phyloP scores from a whole-genome alignment of 1,140 invertebrate genomes.

The Drepana arcuata region DNA sequence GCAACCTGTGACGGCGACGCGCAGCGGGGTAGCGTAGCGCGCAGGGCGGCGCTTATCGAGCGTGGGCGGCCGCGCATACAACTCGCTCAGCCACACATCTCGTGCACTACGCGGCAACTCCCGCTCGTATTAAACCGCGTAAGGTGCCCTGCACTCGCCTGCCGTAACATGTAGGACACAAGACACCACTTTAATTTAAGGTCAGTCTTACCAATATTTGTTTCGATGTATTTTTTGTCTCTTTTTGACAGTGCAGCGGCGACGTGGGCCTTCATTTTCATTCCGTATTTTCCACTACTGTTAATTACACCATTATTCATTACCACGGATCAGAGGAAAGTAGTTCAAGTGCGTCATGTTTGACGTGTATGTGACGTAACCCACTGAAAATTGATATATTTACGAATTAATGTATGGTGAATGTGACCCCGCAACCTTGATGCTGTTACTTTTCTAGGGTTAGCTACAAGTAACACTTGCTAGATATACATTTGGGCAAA shows the following conservation, averaged over 20 bases:
- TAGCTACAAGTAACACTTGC: too few species aligned
- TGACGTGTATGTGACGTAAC: slow-evolving; percentile 27
- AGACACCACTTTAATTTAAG: slow-evolving; percentile 30
- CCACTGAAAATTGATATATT: too few species aligned
- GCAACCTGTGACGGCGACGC: slow-evolving; percentile 8
- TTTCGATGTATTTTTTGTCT: too few species aligned
- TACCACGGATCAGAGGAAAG: slow-evolving; percentile 11
- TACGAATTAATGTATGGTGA: too few species aligned
- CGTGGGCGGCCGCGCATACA: slow-evolving; percentile 61
- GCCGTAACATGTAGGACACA: slow-evolving; percentile 37
- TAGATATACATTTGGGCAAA: too few species aligned
- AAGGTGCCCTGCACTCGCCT: slow-evolving; percentile 23
- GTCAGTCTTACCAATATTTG: slow-evolving; percentile 20
- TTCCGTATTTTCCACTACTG: not conserved
- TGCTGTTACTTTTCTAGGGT: too few species aligned
- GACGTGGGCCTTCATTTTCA: too few species aligned
- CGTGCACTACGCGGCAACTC: slow-evolving; percentile 33
- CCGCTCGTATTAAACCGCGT: slow-evolving; percentile 25
- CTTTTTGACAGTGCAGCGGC: too few species aligned
- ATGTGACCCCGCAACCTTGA: too few species aligned
- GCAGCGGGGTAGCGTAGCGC: slow-evolving; percentile 19
- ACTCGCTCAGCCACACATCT: slow-evolving; percentile 17
- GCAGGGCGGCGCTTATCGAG: slow-evolving; percentile 40
- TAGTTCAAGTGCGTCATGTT: slow-evolving; percentile 19
- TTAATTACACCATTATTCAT: slow-evolving; percentile 5